Conservation (phyloP, 2,113 vertebrate species). For the Oncorhynchus mykiss region DNA sequence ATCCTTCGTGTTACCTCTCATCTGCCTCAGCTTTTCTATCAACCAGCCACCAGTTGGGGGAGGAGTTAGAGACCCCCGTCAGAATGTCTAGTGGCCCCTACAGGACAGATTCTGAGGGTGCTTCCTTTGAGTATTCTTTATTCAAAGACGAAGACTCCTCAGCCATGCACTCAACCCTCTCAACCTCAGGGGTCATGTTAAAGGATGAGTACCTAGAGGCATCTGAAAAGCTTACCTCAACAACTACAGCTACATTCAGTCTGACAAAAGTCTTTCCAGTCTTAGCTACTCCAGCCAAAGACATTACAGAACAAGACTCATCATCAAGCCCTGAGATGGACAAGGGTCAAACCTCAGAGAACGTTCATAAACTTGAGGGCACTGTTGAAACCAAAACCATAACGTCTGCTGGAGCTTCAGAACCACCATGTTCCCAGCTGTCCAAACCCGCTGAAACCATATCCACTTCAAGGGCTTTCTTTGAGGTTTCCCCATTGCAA, state of each 20-base stretch:
- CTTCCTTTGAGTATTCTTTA: slow-evolving; percentile 68
- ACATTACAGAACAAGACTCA: slow-evolving; percentile 35
- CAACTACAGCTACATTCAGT: slow-evolving; percentile 60
- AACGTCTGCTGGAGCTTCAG: slow-evolving; percentile 14
- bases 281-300: slow-evolving; percentile 44
- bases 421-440: slow-evolving; percentile 28
- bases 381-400: slow-evolving; percentile 23
- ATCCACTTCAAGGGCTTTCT: slow-evolving; percentile 55
- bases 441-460: slow-evolving; percentile 31
- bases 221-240: slow-evolving; percentile 71
- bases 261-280: slow-evolving; percentile 62
- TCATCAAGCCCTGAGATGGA: slow-evolving; percentile 46
- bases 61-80: slow-evolving; percentile 42
- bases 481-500: slow-evolving; percentile 75
- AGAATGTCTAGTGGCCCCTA: slow-evolving; percentile 46
- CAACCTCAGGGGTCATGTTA: slow-evolving; percentile 66
- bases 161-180: slow-evolving; percentile 62
- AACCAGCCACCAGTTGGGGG: slow-evolving; percentile 52
- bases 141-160: slow-evolving; percentile 72
- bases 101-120: slow-evolving; percentile 47
- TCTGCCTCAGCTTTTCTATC: slow-evolving; percentile 56
- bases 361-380: slow-evolving; percentile 30
- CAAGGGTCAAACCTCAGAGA: slow-evolving; percentile 41
- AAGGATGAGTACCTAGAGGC: slow-evolving; percentile 91
- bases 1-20: slow-evolving; percentile 64